These are phyloP conservation scores for Xyrichtys novacula DNA, from an alignment of 2,797 vertebrate genomes.

Conservation along the genomic window DNA sequence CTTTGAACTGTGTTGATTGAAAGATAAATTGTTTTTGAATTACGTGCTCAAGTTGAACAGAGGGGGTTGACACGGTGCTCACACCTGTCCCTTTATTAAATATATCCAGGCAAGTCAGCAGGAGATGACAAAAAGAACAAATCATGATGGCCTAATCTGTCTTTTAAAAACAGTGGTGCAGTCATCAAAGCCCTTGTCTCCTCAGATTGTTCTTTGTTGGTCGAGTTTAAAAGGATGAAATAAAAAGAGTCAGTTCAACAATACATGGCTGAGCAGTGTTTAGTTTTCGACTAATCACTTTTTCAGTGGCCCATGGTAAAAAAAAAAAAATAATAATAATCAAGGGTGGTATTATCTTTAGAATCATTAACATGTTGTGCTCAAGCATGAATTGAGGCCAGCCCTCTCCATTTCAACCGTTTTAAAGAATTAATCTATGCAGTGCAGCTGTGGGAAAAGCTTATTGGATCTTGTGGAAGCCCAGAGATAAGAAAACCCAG, in stretches of 20 bases:
- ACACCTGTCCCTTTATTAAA: slow-evolving; percentile 32
- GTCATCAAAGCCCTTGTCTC: slow-evolving; percentile 29
- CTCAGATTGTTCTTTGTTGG: slow-evolving; percentile 44
- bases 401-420: slow-evolving; percentile 49
- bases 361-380: slow-evolving; percentile 57
- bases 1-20: neutral
- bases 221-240: slow-evolving; percentile 54
- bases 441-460: slow-evolving; percentile 45
- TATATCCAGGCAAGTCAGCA: slow-evolving; percentile 2
- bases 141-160: slow-evolving; percentile 29
- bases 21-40: slow-evolving; percentile 53
- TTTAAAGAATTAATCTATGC: slow-evolving; percentile 50
- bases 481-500: slow-evolving; percentile 53
- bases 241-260: slow-evolving; percentile 34
- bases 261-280: slow-evolving; percentile 36
- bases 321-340: too few relatives aligned
- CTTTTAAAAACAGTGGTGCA: slow-evolving; percentile 31
- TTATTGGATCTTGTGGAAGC: slow-evolving; percentile 49
- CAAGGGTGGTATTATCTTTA: slow-evolving; percentile 46
- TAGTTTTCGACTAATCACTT: slow-evolving; percentile 50
- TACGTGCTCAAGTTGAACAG: neutral
- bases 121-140: slow-evolving; percentile 34
- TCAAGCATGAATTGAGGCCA: slow-evolving; percentile 51
- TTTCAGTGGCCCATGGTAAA: slow-evolving; percentile 42
- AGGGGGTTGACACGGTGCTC: neutral